Evolutionary conservation across 1,140 invertebrate species (phyloP), one percentile per base, ranked within the genome.

Genomic region (Chlorops oryzae): DNA sequence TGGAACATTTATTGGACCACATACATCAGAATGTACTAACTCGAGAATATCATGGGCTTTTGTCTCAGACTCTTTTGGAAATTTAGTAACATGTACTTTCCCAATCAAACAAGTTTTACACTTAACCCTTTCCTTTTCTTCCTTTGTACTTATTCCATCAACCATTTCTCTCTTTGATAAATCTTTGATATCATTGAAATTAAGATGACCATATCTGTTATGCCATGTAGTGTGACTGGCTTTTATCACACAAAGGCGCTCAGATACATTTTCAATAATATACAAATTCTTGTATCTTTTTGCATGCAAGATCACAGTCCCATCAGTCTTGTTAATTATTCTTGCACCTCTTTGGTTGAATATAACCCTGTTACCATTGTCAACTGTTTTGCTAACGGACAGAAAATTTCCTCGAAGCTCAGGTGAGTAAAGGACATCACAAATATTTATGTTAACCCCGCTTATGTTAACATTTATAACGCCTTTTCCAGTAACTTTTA

Each of bases 11-110:
- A 73, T 72, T 41, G 69, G 73, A 50, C 74, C 73, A 58, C 68
- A 73, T 6, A 74, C 39, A 59, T 75, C 73, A 2, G 63, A 50
- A 55, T 75, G 70, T 5, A 75, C 50, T 45, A 73, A 37, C 28
- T 72, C 61, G 21, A 72, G 54, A 21, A 57, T 35, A 39, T 60
- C 43, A 7, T 58, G 58, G 40, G 59, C 49, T n/a, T n/a, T n/a
- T 7, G 54, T 56, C 42, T 52, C 51, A 20, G 37, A 52, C 18
- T 32, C 42, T 5, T 50, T n/a, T 37, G 52, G 54, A 51, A 57
- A 66, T 22, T 45, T 47, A 21, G 57, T 27, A 32, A 54, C 23
- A 10, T 39, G 55, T 51, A 62, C 58, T 56, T 65, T 61, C 4
- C 41, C 57, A 49, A 59, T 51, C 51, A 42, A 50, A 41, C 59